Conservation (phyloP, 2,113 vertebrate species). For the Dasyornis broadbenti region DNA sequence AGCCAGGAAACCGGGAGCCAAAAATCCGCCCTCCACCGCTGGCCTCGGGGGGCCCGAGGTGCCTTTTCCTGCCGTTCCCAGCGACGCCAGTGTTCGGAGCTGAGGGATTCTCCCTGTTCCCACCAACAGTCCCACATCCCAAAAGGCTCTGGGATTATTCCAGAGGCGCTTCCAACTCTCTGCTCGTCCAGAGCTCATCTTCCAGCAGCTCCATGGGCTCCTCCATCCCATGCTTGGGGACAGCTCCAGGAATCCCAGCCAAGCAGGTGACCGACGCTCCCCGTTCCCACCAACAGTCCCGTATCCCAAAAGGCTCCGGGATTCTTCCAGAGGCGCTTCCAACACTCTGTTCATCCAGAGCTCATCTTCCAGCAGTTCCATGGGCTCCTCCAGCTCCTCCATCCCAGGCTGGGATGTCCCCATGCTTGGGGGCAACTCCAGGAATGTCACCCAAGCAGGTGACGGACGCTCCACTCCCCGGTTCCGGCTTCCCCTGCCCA, state of each 20-base stretch:
- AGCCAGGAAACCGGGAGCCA: not conserved
- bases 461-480: rapidly evolving
- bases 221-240: not conserved
- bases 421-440: too few species aligned
- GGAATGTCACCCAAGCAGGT: too few species aligned
- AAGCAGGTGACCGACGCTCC: too few species aligned
- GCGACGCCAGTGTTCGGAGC: rapidly evolving
- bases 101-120: not conserved
- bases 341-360: too few species aligned
- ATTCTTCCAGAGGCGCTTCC: too few species aligned
- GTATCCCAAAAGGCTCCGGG: too few species aligned
- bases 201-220: not conserved
- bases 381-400: too few species aligned
- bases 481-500: rapidly evolving
- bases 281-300: too few species aligned
- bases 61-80: not conserved
- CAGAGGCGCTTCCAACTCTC: rapidly evolving
- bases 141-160: not conserved
- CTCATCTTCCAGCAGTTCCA: too few species aligned
- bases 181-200: rapidly evolving
- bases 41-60: rapidly evolving
- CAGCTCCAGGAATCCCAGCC: too few species aligned
- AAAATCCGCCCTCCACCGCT: not conserved
- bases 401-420: too few species aligned
- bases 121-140: rapidly evolving